Evolutionary conservation across 2,888 invertebrate species (phyloP).

Genomic region (Caradrina kadenii): DNA sequence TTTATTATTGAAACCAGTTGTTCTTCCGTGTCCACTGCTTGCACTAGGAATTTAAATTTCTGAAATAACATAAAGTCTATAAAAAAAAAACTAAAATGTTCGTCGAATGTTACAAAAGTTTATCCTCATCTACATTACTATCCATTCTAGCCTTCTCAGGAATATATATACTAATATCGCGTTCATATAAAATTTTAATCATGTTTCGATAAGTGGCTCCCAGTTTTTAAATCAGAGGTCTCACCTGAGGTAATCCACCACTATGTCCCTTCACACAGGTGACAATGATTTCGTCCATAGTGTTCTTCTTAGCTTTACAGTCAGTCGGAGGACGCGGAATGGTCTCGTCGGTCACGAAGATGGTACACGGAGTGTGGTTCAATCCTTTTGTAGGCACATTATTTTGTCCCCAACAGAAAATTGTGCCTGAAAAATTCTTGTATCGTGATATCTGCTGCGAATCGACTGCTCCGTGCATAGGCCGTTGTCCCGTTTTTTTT

Average conservation of each 20-base stretch:
- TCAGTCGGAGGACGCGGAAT: constrained; percentile 79
- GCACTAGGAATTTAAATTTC: constrained; percentile 84
- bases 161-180: background rate
- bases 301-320: constrained; percentile 76
- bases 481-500: no score
- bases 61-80: constrained; percentile 64
- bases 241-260: constrained; percentile 84
- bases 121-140: no score
- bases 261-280: constrained; percentile 82
- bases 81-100: background rate
- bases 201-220: background rate
- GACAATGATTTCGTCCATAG: constrained; percentile 74
- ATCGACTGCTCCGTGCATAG: no score
- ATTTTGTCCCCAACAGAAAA: constrained; percentile 86
- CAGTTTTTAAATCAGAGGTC: background rate
- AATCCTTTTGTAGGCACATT: constrained; percentile 72
- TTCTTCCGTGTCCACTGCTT: constrained; percentile 72
- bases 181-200: background rate
- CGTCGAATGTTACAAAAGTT: no score
- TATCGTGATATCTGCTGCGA: no score
- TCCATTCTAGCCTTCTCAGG: background rate
- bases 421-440: constrained; percentile 65
- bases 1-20: constrained; percentile 80
- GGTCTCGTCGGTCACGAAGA: constrained; percentile 83
- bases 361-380: constrained; percentile 77